Base-by-base conservation (phyloP, 2,888 invertebrate species). In the Beris morrisii region DNA sequence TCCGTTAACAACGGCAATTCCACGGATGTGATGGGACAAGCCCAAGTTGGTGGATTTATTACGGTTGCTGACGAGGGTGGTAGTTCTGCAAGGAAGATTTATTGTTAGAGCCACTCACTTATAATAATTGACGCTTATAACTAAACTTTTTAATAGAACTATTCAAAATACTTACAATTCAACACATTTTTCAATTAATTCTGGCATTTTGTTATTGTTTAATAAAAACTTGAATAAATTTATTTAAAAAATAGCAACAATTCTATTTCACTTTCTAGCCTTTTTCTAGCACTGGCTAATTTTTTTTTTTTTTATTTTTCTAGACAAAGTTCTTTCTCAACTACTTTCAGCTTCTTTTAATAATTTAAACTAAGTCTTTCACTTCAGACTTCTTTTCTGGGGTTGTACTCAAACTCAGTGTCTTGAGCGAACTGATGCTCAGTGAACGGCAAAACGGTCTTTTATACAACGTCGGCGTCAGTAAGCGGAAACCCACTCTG, bases 1-100 rank as follows among this genome's bases (percentile, higher is more conserved):
- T 38, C 85, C 85, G 72, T 80, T 81, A 4, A 82, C 79, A 11
- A 85, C 81, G 71, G 81, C 81, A 22, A 82, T 80, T 30, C 84
- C 84, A 65, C 84, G 79, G 48, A 85, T 76, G 70, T 84, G 84
- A 71, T 82, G 83, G 74, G 83, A 79, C 0, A 81, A 74, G n/a
- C 80, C 79, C 61, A 77, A 77, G 52, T 77, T 77, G 67, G 76
- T 74, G 70, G 45, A 48, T 32, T 61, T 61, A 5, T 50, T 38
- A 3, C 61, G 61, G 48, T 59, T 59, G 31, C 11, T 31, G n/a
- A 15, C 4, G 5, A 46, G 30, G n/a, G 46, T 48, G 31, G 22
- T 9, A 13, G 48, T n/a, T 44, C 58, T 59, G 58, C 4, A 31
- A 59, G 30, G 31, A 12, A 31, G 28, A 53, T 46, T 46, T 46